Conservation (phyloP, 2,888 invertebrate species). For the Oxyteleia sp. region DNA sequence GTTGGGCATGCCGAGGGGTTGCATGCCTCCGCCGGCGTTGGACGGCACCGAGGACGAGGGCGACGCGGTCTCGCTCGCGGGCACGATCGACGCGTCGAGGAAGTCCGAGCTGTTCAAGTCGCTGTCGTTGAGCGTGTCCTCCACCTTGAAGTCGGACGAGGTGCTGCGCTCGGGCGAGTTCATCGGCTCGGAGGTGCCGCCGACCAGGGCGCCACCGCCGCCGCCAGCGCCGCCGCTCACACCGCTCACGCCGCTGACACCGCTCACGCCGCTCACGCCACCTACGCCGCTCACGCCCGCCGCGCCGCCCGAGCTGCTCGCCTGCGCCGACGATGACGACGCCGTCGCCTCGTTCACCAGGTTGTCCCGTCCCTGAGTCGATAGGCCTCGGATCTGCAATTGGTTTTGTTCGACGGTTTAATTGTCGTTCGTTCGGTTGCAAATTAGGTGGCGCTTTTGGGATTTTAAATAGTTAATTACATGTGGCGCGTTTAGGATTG, state of each 20-base stretch:
- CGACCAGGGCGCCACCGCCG: conserved; percentile 15
- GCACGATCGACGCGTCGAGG: conserved; percentile 75
- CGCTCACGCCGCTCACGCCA: conserved; percentile 27
- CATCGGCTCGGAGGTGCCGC: conserved; percentile 44
- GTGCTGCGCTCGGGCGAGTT: conserved; percentile 65
- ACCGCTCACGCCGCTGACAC: neutral
- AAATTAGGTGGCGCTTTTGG: too few relatives aligned
- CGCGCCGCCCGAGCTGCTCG: conserved; percentile 72
- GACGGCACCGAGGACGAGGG: conserved; percentile 73
- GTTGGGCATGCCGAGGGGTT: conserved; percentile 80
- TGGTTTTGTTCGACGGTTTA: too few relatives aligned
- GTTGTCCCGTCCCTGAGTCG: conserved; percentile 84
- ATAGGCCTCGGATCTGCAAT: conserved; percentile 85
- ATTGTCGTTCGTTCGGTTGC: too few relatives aligned
- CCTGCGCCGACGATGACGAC: conserved; percentile 73
- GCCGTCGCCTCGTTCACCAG: conserved; percentile 75
- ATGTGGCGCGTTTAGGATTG: too few relatives aligned
- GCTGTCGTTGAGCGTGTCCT: conserved; percentile 78
- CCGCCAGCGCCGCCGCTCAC: conserved; percentile 9
- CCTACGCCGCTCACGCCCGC: conserved; percentile 6
- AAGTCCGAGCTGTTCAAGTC: conserved; percentile 79
- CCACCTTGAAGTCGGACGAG: conserved; percentile 90
- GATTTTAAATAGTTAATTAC: too few relatives aligned
- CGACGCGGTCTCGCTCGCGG: conserved; percentile 67
- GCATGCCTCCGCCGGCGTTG: conserved; percentile 60